A percentile compares a stretch with the other conserved stretches of the same genome.
Conservation (phyloP, 2,113 vertebrate genomes). For the Dromas ardeola region DNA sequence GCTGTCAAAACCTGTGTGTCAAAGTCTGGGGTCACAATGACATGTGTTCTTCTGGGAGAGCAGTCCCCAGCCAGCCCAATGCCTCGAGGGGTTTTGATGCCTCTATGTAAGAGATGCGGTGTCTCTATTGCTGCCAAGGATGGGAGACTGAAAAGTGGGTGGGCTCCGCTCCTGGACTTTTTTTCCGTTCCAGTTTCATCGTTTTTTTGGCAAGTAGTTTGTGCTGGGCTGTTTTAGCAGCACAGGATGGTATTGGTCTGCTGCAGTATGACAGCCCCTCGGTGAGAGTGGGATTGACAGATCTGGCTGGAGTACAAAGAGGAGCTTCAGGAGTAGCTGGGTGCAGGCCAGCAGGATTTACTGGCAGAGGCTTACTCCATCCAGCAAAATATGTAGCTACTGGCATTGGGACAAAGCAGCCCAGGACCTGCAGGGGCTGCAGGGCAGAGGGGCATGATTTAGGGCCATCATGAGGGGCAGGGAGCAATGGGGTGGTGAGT, state of each 20-base stretch:
- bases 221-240: constrained; percentile 7
- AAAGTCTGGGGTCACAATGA: neutral
- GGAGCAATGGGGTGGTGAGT: neutral
- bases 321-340: constrained; percentile 9
- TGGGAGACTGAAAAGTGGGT: neutral
- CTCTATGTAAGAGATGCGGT: neutral
- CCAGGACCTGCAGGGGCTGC: neutral
- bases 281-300: neutral
- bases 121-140: neutral
- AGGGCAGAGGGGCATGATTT: neutral
- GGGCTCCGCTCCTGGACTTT: neutral
- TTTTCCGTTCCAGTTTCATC: neutral
- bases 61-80: neutral
- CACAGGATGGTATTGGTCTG: neutral
- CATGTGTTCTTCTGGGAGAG: neutral
- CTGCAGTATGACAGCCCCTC: neutral
- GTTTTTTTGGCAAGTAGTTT: neutral
- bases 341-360: constrained; percentile 23
- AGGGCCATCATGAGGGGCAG: neutral
- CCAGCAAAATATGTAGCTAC: constrained; percentile 16
- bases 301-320: constrained; percentile 44
- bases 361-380: neutral
- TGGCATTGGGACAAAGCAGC: neutral
- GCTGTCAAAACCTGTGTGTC: neutral
- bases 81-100: neutral